Percentiles rank a stretch among this genome's conserved stretches.
phyloP scores from a whole-genome alignment of 2,888 invertebrate species.

The Clivina fossor region DNA sequence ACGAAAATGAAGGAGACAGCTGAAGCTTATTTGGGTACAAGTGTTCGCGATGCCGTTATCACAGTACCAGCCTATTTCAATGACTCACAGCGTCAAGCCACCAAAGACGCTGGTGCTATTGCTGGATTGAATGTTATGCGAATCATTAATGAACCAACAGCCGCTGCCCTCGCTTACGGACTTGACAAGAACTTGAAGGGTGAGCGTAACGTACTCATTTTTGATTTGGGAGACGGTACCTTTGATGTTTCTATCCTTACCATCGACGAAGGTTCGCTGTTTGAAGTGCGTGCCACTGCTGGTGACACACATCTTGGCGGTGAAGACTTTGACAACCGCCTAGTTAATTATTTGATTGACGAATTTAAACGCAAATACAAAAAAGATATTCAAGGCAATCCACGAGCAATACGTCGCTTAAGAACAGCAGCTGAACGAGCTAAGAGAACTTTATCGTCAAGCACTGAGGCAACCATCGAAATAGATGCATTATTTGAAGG shows the following conservation, averaged over 20 bases:
- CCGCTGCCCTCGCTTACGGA: slow-evolving; percentile 62
- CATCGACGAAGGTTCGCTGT: slow-evolving; percentile 61
- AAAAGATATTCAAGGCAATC: slow-evolving; percentile 67
- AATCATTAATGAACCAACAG: slow-evolving; percentile 67
- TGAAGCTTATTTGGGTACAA: slow-evolving; percentile 67
- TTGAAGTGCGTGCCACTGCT: slow-evolving; percentile 59
- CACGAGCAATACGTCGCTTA: slow-evolving; percentile 67
- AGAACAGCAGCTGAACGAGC: slow-evolving; percentile 77
- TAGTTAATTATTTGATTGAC: slow-evolving; percentile 69
- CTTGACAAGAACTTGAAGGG: slow-evolving; percentile 52
- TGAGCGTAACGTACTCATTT: slow-evolving; percentile 56
- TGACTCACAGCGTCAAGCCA: slow-evolving; percentile 66
- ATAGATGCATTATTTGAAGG: slow-evolving; percentile 76
- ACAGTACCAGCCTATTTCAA: slow-evolving; percentile 81
- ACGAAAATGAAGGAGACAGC: slow-evolving; percentile 66
- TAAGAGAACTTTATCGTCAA: slow-evolving; percentile 74
- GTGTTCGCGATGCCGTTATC: slow-evolving; percentile 70
- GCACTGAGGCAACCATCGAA: slow-evolving; percentile 74
- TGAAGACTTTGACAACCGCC: slow-evolving; percentile 59
- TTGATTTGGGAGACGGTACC: slow-evolving; percentile 61
- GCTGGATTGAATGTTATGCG: slow-evolving; percentile 67
- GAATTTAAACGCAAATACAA: slow-evolving; percentile 73
- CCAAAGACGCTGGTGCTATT: slow-evolving; percentile 70
- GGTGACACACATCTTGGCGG: slow-evolving; percentile 58
- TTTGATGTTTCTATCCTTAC: slow-evolving; percentile 71